Evolutionary conservation across 2,113 vertebrate genomes (phyloP), one percentile per base, ranked within the genome.

Genomic region (Monopterus albus): DNA sequence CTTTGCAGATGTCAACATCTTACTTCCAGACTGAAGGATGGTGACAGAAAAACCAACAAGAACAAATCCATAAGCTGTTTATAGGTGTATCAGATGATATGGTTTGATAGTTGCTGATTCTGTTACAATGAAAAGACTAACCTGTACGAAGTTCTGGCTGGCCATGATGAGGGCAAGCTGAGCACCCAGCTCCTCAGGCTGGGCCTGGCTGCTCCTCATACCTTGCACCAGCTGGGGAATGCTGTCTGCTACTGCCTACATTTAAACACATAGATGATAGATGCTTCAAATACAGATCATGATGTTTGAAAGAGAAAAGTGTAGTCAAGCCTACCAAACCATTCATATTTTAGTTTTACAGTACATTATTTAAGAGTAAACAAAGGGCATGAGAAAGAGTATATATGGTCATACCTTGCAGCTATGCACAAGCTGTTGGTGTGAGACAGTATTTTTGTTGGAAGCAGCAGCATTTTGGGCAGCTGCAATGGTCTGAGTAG

Each of bases 111-210:
- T 17, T 21, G 15, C 6, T 39, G 33, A 45, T 38, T 40, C 23
- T 38, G 25, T 36, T 6, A 45, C n/a, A 23, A 20, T 43, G 10
- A 38, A 51, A 28, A 17, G 8, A 25, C 66, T 74, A 75, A 98
- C 98, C 95, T 98, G 98, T 57, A 98, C 92, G 85, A 99, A 99
- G 91, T 95, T 97, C 87, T 99, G 98, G 83, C 97, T 98, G 89
- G 97, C 96, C 84, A 98, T 96, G 82, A 98, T 99, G 71, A 98
- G 94, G 25, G 96, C 90, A 33, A 98, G 95, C 79, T 99, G 97
- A 29, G 97, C 95, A 31, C 96, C 96, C 20, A 98, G 92, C 81
- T 98, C 96, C 82, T 99, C 98, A 0, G 96, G 94, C 82, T 97
- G 96, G 20, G 96, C 94, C 87, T 98, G 98, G 89, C 96, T 99